Conservation (phyloP, 2,888 invertebrate genomes). For the Nymphalis polychloros region DNA sequence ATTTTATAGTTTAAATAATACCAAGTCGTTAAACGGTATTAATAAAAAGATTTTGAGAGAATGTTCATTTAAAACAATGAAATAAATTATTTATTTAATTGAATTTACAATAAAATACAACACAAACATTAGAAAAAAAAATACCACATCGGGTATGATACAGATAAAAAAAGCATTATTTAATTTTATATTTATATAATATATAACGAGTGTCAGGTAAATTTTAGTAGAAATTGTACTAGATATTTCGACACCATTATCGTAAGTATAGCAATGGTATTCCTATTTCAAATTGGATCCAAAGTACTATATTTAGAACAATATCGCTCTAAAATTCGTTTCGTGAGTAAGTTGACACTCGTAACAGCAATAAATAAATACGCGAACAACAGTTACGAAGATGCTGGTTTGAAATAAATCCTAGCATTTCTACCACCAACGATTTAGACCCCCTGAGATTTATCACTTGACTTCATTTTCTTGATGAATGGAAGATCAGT, state of each 20-base stretch:
- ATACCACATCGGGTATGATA: too few relatives aligned
- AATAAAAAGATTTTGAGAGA: too few relatives aligned
- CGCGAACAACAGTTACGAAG: constrained; percentile 21
- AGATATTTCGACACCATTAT: neutral
- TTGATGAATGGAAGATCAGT: constrained; percentile 28
- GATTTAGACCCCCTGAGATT: constrained; percentile 9
- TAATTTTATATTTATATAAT: too few relatives aligned
- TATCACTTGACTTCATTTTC: constrained; percentile 2
- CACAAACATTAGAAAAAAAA: too few relatives aligned
- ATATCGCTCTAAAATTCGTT: constrained; percentile 15
- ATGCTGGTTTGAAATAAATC: constrained; percentile 23
- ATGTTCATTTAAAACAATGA: too few relatives aligned
- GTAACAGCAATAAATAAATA: constrained; percentile 29
- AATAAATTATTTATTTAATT: too few relatives aligned
- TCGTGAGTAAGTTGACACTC: constrained; percentile 27
- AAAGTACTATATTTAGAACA: constrained; percentile 10
- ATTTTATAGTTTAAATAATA: too few relatives aligned
- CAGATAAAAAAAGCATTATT: too few relatives aligned
- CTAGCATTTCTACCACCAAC: constrained; percentile 19
- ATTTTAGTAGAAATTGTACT: too few relatives aligned
- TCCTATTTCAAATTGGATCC: constrained; percentile 7
- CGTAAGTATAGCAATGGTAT: constrained; percentile 8
- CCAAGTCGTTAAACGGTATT: too few relatives aligned
- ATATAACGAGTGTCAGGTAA: too few relatives aligned
- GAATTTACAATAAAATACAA: too few relatives aligned